Evolutionary conservation across 2,888 invertebrate species (phyloP), one percentile per base, ranked within the genome.

Genomic region (Melipona beecheii): DNA sequence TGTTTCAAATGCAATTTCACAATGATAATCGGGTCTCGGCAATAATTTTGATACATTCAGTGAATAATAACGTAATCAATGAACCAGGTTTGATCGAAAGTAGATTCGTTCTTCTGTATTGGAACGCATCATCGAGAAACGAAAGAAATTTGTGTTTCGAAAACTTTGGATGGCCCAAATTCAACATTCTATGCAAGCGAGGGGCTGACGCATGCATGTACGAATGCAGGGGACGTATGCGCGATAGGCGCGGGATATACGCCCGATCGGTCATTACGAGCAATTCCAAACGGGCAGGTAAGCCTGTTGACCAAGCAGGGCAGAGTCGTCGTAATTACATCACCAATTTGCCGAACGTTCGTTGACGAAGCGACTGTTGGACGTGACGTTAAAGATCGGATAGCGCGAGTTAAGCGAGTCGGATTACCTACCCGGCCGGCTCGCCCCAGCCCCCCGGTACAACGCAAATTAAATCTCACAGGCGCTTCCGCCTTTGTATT

Each of bases 211-310:
- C n/a, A 27, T 24, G 17, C 24, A 27, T 24, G 9, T 60, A 27
- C 27, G n/a, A n/a, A n/a, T n/a, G n/a, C 5, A 27, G 17, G 19
- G 2, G 17, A 54, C 49, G 76, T 71, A 82, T 75, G 65, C 52
- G 62, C 49, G 86, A 74, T 72, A 83, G 81, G 84, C 78, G 65
- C 54, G 62, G 60, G 43, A 74, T 60, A 68, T 83, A 85, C 75
- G 66, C 60, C 71, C 81, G 81, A 88, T 88, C 86, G 88, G 72
- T 83, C 87, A 80, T 88, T 88, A 87, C 85, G 77, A 86, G 86
- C 84, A 85, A 85, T 85, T 85, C 74, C 87, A 75, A 13, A 27
- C 77, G 69, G 75, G 75, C 81, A 80, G 75, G 75, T 89, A 89
- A 87, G 81, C 84, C 75, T 77, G 82, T 87, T 82, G 86, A 81